Evolutionary conservation across 2,888 invertebrate genomes (phyloP), one percentile per base, ranked within the genome.

Genomic region (Pammene aurita): DNA sequence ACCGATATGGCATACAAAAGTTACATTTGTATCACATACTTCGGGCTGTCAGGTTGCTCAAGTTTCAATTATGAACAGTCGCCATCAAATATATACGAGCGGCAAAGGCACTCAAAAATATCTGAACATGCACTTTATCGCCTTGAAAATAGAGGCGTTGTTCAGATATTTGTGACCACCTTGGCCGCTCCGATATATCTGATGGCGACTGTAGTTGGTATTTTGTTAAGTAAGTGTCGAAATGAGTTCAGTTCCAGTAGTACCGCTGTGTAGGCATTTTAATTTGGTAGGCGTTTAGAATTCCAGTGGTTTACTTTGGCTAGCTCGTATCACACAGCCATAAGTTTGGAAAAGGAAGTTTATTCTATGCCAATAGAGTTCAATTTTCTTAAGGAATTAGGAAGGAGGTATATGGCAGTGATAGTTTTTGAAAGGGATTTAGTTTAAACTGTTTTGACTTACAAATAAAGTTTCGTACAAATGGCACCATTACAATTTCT

Each of bases 191-290:
- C n/a, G n/a, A n/a, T n/a, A n/a, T n/a, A n/a, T n/a, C n/a, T n/a
- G n/a, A n/a, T n/a, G n/a, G n/a, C n/a, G n/a, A n/a, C n/a, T n/a
- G n/a, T n/a, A n/a, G n/a, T n/a, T n/a, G n/a, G n/a, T n/a, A n/a
- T n/a, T 38, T 38, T 38, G 7, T 38, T 38, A 38, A 26, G 26
- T 26, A 26, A 26, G 26, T 26, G 5, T 26, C 26, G 18, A 34
- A 54, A 54, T 6, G 52, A 62, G 10, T n/a, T 26, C 18, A 26
- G 50, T 38, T 38, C 4, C 26, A 26, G 13, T 58, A n/a, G 44
- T 52, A 62, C n/a, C 41, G 41, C 50, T 41, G 5, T 9, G 62
- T 18, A 62, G 62, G 62, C 62, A 62, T 62, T 62, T 62, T 62
- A 62, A 62, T 62, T 62, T 52, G 62, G 50, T 41, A 18, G 41